Evolutionary conservation across 1,140 invertebrate species (phyloP), one percentile per base, ranked within the genome.

Genomic region (Latrodectus geometricus): DNA sequence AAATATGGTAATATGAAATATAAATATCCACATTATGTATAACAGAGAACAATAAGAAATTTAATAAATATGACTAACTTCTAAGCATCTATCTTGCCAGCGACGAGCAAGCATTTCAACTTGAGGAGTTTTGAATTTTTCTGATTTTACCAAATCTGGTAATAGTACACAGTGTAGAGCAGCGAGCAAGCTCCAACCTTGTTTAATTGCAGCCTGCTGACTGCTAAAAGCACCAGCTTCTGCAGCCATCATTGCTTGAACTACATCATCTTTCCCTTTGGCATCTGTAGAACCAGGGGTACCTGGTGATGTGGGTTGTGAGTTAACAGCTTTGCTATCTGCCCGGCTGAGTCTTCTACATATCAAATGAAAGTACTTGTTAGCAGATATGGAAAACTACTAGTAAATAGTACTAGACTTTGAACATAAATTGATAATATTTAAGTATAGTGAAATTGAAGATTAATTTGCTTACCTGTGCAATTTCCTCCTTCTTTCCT

Each of bases 1-100:
- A 35, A 3, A 35, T 35, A 5, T 35, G 1, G 35, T 35, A 35
- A 35, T 35, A 35, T 35, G n/a, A n/a, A n/a, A n/a, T n/a, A n/a
- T n/a, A n/a, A n/a, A n/a, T n/a, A n/a, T n/a, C n/a, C n/a, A n/a
- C n/a, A n/a, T n/a, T n/a, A n/a, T n/a, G 35, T 35, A 35, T 35
- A 35, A 35, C 35, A 35, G 35, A 35, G 35, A 35, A 35, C 5
- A 35, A 35, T 35, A 3, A 35, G 5, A 35, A 35, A 35, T 35
- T 35, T 35, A 35, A 35, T 35, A 35, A 35, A 35, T 35, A 35
- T 14, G 54, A 87, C 88, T 87, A 72, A 97, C 97, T 93, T 99
- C 98, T 9, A 99, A 93, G 91, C 98, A 99, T 88, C 98, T 95
- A 92, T 99, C 98, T 91, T 99, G 98, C 98, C 98, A 99, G 70